Conservation (phyloP, 2,113 vertebrate genomes). For the Theropithecus gelada region DNA sequence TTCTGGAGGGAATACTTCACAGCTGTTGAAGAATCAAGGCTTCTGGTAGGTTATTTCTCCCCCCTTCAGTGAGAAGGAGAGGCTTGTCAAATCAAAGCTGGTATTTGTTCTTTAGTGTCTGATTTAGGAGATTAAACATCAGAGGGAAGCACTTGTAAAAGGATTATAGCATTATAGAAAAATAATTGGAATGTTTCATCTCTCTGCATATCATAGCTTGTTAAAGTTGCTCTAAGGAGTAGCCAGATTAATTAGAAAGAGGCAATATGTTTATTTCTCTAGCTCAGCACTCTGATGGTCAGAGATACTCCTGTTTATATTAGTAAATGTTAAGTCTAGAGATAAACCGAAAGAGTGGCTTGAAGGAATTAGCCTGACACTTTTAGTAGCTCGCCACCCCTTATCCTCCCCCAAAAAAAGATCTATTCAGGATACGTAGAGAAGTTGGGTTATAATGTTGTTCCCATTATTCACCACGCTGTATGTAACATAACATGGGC, state of each 20-base stretch:
- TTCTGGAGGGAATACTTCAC: background rate
- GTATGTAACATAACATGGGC: too few relatives aligned
- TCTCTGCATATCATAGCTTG: slow-evolving; percentile 65
- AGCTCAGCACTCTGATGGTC: slow-evolving; percentile 53
- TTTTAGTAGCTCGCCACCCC: background rate
- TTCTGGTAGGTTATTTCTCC: background rate
- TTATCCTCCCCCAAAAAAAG: background rate
- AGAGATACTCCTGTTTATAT: slow-evolving; percentile 42
- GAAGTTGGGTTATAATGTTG: background rate
- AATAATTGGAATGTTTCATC: slow-evolving; percentile 74
- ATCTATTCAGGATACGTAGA: background rate
- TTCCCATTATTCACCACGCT: background rate
- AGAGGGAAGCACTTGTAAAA: slow-evolving; percentile 69
- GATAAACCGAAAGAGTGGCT: background rate
- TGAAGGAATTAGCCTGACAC: slow-evolving; percentile 37
- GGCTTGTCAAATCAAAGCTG: slow-evolving; percentile 64
- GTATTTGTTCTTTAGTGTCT: slow-evolving; percentile 67
- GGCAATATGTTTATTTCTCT: slow-evolving; percentile 56
- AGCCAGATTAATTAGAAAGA: slow-evolving; percentile 62
- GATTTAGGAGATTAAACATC: slow-evolving; percentile 67
- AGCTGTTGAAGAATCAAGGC: background rate
- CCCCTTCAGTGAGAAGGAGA: background rate
- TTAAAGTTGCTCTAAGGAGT: slow-evolving; percentile 68
- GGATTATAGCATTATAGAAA: slow-evolving; percentile 74
- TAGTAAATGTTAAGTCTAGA: background rate